Conservation (phyloP, 92 coral and sea anemone species). For the Palythoa grandis region DNA sequence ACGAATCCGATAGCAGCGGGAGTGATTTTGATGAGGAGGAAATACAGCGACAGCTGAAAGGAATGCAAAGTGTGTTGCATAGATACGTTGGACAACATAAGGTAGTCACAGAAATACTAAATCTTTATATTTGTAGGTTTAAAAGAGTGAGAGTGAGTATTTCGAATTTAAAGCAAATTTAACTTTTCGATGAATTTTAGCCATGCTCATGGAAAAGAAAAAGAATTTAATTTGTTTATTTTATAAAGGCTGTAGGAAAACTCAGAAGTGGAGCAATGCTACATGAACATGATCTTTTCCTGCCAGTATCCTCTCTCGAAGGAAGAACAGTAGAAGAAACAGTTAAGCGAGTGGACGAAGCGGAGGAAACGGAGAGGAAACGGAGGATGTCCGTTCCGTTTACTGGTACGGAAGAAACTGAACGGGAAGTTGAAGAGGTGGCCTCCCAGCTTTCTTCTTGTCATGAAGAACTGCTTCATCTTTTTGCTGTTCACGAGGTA, state of each 20-base stretch:
- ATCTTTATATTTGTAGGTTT: too few species aligned
- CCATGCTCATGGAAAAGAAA: background rate
- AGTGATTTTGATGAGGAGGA: constrained; percentile 89
- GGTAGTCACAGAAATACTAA: constrained; percentile 40
- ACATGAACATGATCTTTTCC: constrained; percentile 7
- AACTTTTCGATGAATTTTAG: too few species aligned
- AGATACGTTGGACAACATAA: constrained; percentile 89
- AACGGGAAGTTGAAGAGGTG: constrained; percentile 67
- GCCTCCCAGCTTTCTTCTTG: constrained; percentile 71
- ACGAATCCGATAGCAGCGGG: constrained; percentile 62
- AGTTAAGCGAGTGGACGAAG: constrained; percentile 69
- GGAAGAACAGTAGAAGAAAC: constrained; percentile 58
- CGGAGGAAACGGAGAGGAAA: constrained; percentile 77
- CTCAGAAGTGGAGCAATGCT: constrained; percentile 53
- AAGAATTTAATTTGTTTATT: background rate
- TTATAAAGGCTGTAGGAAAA: constrained; percentile 68
- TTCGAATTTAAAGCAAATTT: too few species aligned
- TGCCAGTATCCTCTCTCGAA: constrained; percentile 38
- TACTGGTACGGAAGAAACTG: constrained; percentile 62
- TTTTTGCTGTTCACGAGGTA: constrained; percentile 95
- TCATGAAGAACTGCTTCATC: constrained; percentile 88
- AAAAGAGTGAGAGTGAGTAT: too few species aligned
- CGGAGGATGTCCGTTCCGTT: constrained; percentile 85
- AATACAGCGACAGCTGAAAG: constrained; percentile 73
- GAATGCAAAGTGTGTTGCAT: constrained; percentile 76